Base-by-base conservation (phyloP, 1,140 invertebrate genomes). In the Drosophila bocki region DNA sequence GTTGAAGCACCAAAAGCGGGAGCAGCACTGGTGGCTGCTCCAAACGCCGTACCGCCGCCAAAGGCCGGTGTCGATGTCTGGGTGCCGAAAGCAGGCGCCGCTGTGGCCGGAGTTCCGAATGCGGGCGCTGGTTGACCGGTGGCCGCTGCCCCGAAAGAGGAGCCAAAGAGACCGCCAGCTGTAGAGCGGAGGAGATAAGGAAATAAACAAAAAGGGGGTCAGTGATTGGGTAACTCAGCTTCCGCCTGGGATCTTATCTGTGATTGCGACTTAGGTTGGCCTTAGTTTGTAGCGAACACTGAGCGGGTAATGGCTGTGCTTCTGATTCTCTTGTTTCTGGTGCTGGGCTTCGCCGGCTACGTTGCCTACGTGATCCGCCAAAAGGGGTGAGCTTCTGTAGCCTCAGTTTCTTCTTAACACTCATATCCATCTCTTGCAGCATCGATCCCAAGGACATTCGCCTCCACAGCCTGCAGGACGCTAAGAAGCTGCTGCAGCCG, bases 131-230 rank as follows among this genome's bases (percentile, higher is more conserved):
- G 61, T n/a, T 77, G 75, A 47, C 54, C 61, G 8, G 72, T 37
- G 17, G 57, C 58, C 9, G 72, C 19, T 5, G 77, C 69, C 44
- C 93, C 85, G 50, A 93, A 91, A 47, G 93, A 88, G 19, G 93
- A 91, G 26, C 82, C 86, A 37, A 92, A 92, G 35, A 92, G 42
- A 4, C 83, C 83, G 41, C 87, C 90, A 51, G 80, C 80, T 85
- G 64, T 59, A 42, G 58, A 45, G 47, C 42, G 13, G 8, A 53
- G 67, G 61, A 75, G 84, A 91, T 80, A 83, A 81, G 78, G 57
- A 50, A 60, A 51, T 3, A 17, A 51, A 17, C 57, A 12, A 61
- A 11, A 80, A 69, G 58, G 45, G 22, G 79, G 80, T 83, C 72
- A 78, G 33, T 63, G 56, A 37, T 78, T 51, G 22, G 41, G 45